These are phyloP conservation scores for Buteo buteo DNA, from an alignment of 2,113 vertebrate species.

Conservation along the genomic window DNA sequence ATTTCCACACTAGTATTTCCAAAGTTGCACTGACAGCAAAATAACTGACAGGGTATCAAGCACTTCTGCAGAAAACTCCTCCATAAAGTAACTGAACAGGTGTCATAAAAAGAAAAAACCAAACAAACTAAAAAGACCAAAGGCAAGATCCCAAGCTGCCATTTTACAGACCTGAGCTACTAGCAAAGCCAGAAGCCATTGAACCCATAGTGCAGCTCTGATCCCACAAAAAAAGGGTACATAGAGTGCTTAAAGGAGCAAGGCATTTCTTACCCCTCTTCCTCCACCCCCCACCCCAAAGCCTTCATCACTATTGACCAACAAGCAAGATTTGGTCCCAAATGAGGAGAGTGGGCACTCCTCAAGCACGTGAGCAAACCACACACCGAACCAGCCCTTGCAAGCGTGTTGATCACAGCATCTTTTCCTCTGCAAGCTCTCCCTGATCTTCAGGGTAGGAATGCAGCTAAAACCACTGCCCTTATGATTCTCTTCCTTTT, in stretches of 20 bases:
- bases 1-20: neutral
- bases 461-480: rapidly evolving
- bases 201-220: neutral
- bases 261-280: neutral
- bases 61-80: neutral
- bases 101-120: neutral
- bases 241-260: neutral
- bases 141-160: neutral
- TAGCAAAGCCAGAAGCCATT: neutral
- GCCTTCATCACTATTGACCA: neutral
- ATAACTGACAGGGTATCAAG: neutral
- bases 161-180: neutral
- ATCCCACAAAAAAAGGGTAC: neutral
- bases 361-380: neutral
- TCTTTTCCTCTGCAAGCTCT: neutral
- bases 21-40: neutral
- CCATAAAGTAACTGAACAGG: neutral
- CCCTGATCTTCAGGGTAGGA: neutral
- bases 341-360: neutral
- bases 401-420: neutral
- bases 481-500: neutral
- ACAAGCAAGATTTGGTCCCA: neutral
- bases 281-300: neutral
- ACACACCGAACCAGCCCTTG: too few relatives aligned
- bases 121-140: neutral